phyloP scores from a whole-genome alignment of 2,113 vertebrate species.

The Sciurus niger region DNA sequence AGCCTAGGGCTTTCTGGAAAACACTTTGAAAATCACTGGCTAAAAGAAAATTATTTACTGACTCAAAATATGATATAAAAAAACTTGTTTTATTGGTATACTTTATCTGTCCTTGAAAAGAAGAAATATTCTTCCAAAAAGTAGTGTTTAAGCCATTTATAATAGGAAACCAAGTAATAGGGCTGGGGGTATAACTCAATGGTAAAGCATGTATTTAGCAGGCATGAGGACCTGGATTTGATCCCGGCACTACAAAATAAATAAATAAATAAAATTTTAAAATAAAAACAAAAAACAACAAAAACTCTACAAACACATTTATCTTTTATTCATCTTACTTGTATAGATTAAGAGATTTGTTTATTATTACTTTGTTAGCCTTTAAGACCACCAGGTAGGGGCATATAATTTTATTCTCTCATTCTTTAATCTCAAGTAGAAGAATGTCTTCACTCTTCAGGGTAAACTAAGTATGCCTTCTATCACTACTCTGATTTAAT shows the following conservation, averaged over 20 bases:
- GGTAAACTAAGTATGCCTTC: conserved; percentile 36
- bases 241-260: too few species aligned
- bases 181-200: too few species aligned
- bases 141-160: background rate
- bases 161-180: conserved; percentile 21
- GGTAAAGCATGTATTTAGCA: too few species aligned
- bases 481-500: conserved; percentile 6
- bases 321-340: conserved; percentile 3
- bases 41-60: conserved; percentile 49
- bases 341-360: background rate
- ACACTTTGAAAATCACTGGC: conserved; percentile 39
- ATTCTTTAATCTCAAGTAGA: conserved; percentile 19
- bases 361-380: background rate
- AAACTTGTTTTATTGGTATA: background rate
- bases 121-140: conserved; percentile 15
- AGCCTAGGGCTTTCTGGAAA: conserved; percentile 31
- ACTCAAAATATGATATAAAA: conserved; percentile 37
- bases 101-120: background rate
- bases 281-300: background rate
- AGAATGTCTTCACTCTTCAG: background rate
- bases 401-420: background rate
- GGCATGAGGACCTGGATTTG: too few species aligned
- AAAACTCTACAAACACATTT: background rate
- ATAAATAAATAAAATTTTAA: too few species aligned
- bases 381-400: conserved; percentile 29